Base-by-base conservation (phyloP, 2,888 invertebrate species). In the Microctonus hyperodae region DNA sequence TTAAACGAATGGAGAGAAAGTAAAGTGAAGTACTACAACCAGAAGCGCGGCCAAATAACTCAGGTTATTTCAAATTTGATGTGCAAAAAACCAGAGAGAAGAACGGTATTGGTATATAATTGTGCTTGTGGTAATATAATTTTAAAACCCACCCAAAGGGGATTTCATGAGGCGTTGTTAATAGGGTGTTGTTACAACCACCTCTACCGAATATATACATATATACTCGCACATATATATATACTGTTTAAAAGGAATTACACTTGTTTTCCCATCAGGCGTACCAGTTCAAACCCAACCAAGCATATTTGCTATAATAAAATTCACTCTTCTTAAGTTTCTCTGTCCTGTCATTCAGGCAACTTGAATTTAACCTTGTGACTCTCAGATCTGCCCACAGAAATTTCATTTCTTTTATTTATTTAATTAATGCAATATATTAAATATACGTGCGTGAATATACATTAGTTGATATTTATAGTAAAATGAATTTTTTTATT, bases 241-340 rank as follows among this genome's bases (percentile, higher is more conserved):
- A 22, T 22, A 25, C 10, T 16, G 44, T 48, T 44, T 16, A 44
- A 59, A 44, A 44, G 37, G 44, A 55, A 31, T 28, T n/a, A 44
- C n/a, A 33, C 35, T 48, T 44, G 48, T 50, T 9, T 35, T 10
- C 35, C 23, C 64, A 56, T 23, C 35, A 35, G 10, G 35, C 23
- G 48, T 48, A 48, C 31, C 50, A 56, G 51, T 44, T 16, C 44
- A 53, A 53, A 28, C 56, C 20, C 33, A 59, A 28, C 60, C 44
- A 23, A 35, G 58, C 53, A 60, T 44, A 61, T 35, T 60, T 16
- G 35, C 55, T 68, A 31, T 68, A 56, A 60, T 53, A 63, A 57
- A 60, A 55, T 59, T 28, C 59, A 33, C 25, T 13, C 40, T n/a
- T 5, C 20, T 25, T 4, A 22, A 31, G 20, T 25, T 44, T 20